Conservation (phyloP, 1,140 invertebrate genomes). For the Sipha flava region DNA sequence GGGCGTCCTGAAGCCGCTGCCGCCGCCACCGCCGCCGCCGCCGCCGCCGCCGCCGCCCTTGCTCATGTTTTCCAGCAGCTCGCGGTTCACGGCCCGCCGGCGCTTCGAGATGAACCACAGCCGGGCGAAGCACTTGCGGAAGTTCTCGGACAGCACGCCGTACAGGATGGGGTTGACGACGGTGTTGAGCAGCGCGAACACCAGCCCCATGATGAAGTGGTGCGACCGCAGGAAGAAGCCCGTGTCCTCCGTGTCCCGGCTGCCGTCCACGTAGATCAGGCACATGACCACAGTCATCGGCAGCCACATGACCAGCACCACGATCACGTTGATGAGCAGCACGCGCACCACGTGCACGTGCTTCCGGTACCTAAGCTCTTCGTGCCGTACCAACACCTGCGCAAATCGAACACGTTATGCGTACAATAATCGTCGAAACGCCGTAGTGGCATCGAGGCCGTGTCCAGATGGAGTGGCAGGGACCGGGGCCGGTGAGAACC, state of each 20-base stretch:
- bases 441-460: too few relatives aligned
- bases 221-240: conserved; percentile 49
- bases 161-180: conserved; percentile 72
- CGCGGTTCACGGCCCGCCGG: conserved; percentile 14
- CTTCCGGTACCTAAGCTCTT: conserved; percentile 49
- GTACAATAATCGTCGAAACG: too few relatives aligned
- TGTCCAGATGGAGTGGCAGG: too few relatives aligned
- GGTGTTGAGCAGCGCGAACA: conserved; percentile 59
- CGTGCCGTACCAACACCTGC: conserved; percentile 48
- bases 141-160: conserved; percentile 67
- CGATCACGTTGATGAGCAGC: conserved; percentile 50
- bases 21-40: background rate
- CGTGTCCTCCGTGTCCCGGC: conserved; percentile 46
- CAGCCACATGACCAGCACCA: conserved; percentile 53
- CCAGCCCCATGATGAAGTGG: conserved; percentile 51
- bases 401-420: conserved; percentile 24
- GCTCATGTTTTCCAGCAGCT: conserved; percentile 23
- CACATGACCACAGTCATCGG: conserved; percentile 51
- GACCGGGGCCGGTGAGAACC: too few relatives aligned
- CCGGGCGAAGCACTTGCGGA: conserved; percentile 51
- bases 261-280: conserved; percentile 52
- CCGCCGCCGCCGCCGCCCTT: background rate
- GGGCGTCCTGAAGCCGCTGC: background rate
- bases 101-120: conserved; percentile 41
- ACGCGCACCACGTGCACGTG: conserved; percentile 51